Percentiles rank a stretch among this genome's conserved stretches.
phyloP scores from a whole-genome alignment of 2,797 vertebrate species.

The Diplodus puntazzo region DNA sequence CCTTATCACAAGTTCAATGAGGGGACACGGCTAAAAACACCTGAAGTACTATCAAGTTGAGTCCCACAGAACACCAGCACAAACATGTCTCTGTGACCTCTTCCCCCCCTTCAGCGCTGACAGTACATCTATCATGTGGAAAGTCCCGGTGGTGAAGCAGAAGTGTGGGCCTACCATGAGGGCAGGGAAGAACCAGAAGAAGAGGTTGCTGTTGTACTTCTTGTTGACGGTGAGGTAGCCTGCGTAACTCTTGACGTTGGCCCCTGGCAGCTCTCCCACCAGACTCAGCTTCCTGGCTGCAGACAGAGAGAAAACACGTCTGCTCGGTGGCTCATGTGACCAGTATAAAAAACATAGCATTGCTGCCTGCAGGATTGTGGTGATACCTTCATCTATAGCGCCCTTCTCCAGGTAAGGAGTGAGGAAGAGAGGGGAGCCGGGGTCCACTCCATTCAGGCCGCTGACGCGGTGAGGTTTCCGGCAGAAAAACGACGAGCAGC shows the following conservation, averaged over 20 bases:
- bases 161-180: constrained; percentile 69
- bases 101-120: not conserved
- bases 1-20: constrained; percentile 28
- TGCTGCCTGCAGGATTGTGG: not conserved
- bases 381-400: constrained; percentile 83
- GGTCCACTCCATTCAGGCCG: constrained; percentile 67
- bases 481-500: constrained; percentile 85
- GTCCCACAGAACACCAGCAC: not conserved
- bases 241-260: constrained; percentile 85
- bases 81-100: not conserved
- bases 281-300: constrained; percentile 87
- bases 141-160: not conserved
- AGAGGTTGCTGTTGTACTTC: constrained; percentile 91
- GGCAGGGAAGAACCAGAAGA: constrained; percentile 92
- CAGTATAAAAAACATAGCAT: not conserved
- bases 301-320: constrained; percentile 1
- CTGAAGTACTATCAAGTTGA: not conserved
- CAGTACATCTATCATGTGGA: rapidly evolving
- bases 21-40: not conserved
- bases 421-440: constrained; percentile 89
- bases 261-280: constrained; percentile 84
- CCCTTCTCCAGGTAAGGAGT: constrained; percentile 88
- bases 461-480: constrained; percentile 71
- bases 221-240: constrained; percentile 90
- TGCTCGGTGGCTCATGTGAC: not conserved